phyloP scores from a whole-genome alignment of 2,113 vertebrate genomes.

The Paramisgurnus dabryanus region DNA sequence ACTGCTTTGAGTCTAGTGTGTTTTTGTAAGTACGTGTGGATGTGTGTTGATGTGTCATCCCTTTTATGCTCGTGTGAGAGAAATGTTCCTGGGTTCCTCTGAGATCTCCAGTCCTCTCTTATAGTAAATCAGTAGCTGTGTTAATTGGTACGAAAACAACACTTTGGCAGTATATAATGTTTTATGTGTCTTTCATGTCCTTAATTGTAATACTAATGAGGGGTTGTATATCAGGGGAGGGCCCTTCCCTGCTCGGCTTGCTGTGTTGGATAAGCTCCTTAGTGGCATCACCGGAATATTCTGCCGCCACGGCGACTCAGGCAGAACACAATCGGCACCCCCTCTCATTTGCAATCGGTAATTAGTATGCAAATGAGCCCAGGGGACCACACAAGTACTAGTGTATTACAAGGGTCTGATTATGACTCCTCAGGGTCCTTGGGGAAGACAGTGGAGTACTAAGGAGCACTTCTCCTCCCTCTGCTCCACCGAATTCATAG shows the following conservation, averaged over 20 bases:
- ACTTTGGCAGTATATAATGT: conserved; percentile 98
- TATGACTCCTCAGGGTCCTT: conserved; percentile 73
- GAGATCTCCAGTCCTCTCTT: conserved; percentile 86
- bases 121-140: conserved; percentile 91
- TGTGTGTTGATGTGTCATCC: conserved; percentile 1
- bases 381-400: conserved; percentile 94
- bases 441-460: conserved; percentile 53
- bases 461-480: conserved; percentile 47
- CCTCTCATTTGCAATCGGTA: conserved; percentile 91
- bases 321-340: conserved; percentile 74
- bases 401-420: conserved; percentile 96
- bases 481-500: conserved; percentile 32
- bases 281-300: conserved; percentile 85
- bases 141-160: conserved; percentile 98
- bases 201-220: conserved; percentile 98
- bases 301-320: conserved; percentile 60
- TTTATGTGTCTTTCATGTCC: conserved; percentile 97
- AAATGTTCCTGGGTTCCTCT: conserved; percentile 63
- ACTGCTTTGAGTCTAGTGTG: conserved; percentile 17
- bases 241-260: conserved; percentile 68
- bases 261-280: conserved; percentile 87
- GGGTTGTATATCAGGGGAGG: conserved; percentile 90
- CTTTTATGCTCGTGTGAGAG: conserved; percentile 46
- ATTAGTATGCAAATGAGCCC: conserved; percentile 97
- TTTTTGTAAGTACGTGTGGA: conserved; percentile 18